Base-by-base conservation (phyloP, 2,797 vertebrate species). In the Acanthopagrus latus region DNA sequence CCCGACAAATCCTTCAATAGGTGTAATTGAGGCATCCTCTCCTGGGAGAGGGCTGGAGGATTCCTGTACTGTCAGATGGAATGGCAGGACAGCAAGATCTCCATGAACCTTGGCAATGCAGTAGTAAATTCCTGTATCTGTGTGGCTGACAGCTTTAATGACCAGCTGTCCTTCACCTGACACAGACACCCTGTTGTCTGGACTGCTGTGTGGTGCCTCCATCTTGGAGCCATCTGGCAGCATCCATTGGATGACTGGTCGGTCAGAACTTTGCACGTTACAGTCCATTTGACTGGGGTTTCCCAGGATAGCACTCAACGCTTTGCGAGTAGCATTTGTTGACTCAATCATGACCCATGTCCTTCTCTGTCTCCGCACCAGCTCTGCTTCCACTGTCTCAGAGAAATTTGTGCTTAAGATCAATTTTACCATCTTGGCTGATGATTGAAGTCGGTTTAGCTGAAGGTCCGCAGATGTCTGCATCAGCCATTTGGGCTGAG, bases 341-440 rank as follows among this genome's bases (percentile, higher is more conserved):
- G 92, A 93, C 75, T 97, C 93, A 3, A 97, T 96, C 93, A 96
- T 93, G 17, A 98, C 96, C 98, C 98, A 99, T 4, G 86, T 82
- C 78, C 81, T 93, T 41, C 56, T 93, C 50, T 95, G 91, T 21
- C 78, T 86, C 6, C 59, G 83, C 0, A 80, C 71, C 0, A 88
- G 82, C 71, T 95, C 93, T 0, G 78, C 71, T 4, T 87, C 84
- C 73, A 97, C 20, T 0, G 81, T 91, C 70, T 96, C 87, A 0
- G 95, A 90, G 21, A 95, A 72, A 0, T 74, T 83, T 0, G 94
- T 91, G 21, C 86, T 93, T 55, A 97, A 94, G 56, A 93, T 92
- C 0, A 99, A 79, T 14, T 94, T 90, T 0, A 97, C 97, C 33
- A 58, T 94, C 5, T 89, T 93, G 27, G 95, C 96, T 0, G 96